A percentile compares a stretch with the other conserved stretches of the same genome.
phyloP scores from a whole-genome alignment of 2,113 vertebrate species.

The Eidolon helvum region DNA sequence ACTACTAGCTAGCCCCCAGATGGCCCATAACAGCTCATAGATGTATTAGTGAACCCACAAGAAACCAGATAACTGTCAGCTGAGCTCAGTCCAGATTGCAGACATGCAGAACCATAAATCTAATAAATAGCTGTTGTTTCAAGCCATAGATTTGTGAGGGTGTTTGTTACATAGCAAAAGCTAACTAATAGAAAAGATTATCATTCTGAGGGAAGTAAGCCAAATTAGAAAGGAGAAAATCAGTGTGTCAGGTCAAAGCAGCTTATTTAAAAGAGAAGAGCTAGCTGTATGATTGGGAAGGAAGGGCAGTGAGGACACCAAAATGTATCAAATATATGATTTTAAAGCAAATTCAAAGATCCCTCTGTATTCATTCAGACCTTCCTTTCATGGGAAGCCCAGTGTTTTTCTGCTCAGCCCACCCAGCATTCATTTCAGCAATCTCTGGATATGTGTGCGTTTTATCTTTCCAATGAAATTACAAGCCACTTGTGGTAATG shows the following conservation, averaged over 20 bases:
- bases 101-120: not conserved
- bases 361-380: not conserved
- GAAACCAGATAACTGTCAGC: not conserved
- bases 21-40: not conserved
- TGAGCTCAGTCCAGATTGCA: not conserved
- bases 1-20: not conserved
- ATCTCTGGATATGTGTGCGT: not conserved
- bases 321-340: not conserved
- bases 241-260: not conserved
- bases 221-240: not conserved
- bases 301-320: not conserved
- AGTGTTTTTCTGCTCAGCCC: not conserved
- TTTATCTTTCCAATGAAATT: constrained; percentile 16
- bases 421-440: not conserved
- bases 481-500: not conserved
- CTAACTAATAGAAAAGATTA: not conserved
- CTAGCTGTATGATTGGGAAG: not conserved
- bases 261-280: not conserved
- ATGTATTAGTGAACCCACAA: not conserved
- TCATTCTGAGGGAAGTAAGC: not conserved
- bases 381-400: not conserved
- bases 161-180: not conserved
- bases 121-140: not conserved
- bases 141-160: not conserved
- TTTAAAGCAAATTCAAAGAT: not conserved